Percentiles rank a stretch among this genome's conserved stretches.
Evolutionary conservation across 2,113 vertebrate genomes (phyloP).

Genomic region (Chionis minor): DNA sequence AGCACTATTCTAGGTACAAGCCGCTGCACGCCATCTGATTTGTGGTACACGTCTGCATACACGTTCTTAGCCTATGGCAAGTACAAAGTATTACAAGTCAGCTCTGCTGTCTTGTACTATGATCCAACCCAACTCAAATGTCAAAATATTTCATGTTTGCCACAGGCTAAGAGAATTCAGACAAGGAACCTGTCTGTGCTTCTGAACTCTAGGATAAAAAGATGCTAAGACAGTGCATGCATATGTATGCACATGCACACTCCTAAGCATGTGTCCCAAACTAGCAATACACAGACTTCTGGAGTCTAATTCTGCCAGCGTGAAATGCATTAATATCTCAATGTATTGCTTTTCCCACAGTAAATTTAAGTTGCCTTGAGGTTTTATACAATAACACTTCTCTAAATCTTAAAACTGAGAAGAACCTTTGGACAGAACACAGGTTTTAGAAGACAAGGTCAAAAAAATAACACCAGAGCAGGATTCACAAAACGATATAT

Average conservation of each 20-base stretch:
- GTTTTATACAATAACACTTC: fast-evolving
- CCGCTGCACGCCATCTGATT: fast-evolving
- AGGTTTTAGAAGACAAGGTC: neutral
- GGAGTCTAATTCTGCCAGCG: neutral
- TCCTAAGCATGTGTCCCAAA: neutral
- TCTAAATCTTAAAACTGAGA: neutral
- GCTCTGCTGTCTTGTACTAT: neutral
- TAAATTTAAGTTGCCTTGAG: neutral
- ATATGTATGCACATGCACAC: neutral
- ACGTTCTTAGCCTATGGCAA: neutral
- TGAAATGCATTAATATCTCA: neutral
- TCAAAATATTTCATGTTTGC: neutral
- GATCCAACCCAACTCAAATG: neutral
- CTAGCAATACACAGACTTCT: neutral
- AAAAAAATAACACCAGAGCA: neutral
- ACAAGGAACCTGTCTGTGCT: neutral
- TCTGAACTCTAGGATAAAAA: neutral
- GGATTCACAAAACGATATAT: neutral
- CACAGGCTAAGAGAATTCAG: neutral
- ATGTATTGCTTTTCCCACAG: neutral
- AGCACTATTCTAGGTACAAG: fast-evolving
- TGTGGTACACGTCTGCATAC: neutral
- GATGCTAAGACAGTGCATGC: neutral
- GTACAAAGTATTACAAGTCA: neutral
- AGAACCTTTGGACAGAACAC: neutral